A percentile compares a stretch with the other conserved stretches of the same genome.
phyloP scores from a whole-genome alignment of 2,888 invertebrate genomes.

The Helicoverpa assulta region DNA sequence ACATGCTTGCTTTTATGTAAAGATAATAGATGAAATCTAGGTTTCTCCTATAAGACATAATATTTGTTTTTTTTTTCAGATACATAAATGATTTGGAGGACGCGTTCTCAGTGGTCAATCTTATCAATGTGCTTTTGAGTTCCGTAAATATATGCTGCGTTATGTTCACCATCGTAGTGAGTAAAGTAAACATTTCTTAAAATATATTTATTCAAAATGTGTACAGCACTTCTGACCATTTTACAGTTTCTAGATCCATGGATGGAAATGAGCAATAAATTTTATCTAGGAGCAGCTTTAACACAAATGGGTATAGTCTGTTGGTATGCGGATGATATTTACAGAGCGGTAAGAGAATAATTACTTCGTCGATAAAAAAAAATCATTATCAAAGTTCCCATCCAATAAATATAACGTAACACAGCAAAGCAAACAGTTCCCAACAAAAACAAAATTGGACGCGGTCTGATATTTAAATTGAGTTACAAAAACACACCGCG shows the following conservation, averaged over 20 bases:
- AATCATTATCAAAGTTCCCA: background rate
- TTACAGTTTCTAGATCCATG: slow-evolving; percentile 79
- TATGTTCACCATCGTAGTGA: slow-evolving; percentile 80
- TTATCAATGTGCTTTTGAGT: slow-evolving; percentile 81
- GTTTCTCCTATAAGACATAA: too few species aligned
- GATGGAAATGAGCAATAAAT: slow-evolving; percentile 83
- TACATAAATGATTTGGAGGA: slow-evolving; percentile 80
- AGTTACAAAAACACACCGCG: slow-evolving; percentile 21
- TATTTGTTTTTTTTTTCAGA: slow-evolving; percentile 64
- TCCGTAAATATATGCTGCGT: slow-evolving; percentile 83
- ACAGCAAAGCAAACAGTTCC: slow-evolving; percentile 19
- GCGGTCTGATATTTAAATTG: slow-evolving; percentile 32
- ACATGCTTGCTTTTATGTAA: too few species aligned
- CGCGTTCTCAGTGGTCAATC: slow-evolving; percentile 79
- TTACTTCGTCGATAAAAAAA: background rate
- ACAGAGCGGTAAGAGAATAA: slow-evolving; percentile 74
- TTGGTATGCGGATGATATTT: slow-evolving; percentile 85
- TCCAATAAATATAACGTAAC: slow-evolving; percentile 12
- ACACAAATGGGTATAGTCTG: slow-evolving; percentile 83
- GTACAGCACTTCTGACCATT: slow-evolving; percentile 15
- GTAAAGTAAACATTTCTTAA: slow-evolving; percentile 43
- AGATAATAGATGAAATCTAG: too few species aligned
- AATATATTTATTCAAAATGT: background rate
- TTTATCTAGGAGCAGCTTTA: slow-evolving; percentile 79
- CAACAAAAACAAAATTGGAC: slow-evolving; percentile 24